phyloP scores from a whole-genome alignment of 2,113 vertebrate genomes.

The Holacanthus passer region DNA sequence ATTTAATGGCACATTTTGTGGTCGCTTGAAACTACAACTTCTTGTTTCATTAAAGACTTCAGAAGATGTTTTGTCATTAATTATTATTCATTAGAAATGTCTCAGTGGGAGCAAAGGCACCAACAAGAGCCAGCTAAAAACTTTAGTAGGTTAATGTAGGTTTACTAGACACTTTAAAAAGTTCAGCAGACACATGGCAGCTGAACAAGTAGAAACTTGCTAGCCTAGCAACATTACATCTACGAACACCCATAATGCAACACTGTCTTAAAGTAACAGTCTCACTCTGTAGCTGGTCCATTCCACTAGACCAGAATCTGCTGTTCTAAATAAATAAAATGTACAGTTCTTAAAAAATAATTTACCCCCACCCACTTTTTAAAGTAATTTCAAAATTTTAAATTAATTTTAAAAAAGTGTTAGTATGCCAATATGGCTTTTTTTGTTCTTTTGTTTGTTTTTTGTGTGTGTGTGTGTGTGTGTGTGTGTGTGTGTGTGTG shows the following conservation, averaged over 20 bases:
- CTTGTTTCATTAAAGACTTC: not conserved
- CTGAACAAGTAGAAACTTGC: not conserved
- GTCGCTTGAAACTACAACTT: too few relatives aligned
- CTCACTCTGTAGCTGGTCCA: not conserved
- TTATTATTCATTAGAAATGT: not conserved
- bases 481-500: too few relatives aligned
- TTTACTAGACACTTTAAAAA: not conserved
- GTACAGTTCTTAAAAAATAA: not conserved
- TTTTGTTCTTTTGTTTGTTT: too few relatives aligned
- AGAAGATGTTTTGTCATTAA: not conserved
- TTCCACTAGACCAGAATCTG: too few relatives aligned
- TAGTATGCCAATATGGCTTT: not conserved
- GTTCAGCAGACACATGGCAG: not conserved
- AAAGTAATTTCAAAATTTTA: too few relatives aligned
- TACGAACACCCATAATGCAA: constrained; percentile 17
- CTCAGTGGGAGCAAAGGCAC: not conserved
- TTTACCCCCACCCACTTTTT: not conserved
- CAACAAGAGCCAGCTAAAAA: not conserved
- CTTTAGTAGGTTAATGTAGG: not conserved
- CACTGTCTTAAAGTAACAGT: constrained; percentile 8
- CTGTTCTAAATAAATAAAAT: not conserved
- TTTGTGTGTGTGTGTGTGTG: too few relatives aligned
- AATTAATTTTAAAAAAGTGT: not conserved
- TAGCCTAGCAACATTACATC: not conserved
- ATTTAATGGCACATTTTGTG: too few relatives aligned